Conservation (phyloP, 1,140 invertebrate species). For the Drosophila ananassae region DNA sequence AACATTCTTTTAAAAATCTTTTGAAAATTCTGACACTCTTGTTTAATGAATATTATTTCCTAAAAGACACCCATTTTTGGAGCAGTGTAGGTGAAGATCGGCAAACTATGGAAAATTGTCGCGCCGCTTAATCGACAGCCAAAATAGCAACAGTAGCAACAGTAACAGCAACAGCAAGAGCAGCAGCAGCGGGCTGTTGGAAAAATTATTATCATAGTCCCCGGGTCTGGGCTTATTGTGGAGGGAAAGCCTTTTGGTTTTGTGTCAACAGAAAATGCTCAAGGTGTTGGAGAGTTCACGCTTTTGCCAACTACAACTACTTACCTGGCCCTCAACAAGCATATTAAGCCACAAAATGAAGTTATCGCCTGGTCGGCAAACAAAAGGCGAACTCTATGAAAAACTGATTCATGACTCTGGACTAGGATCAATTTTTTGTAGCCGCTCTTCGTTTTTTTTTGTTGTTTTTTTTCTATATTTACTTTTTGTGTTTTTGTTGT, state of each 20-base stretch:
- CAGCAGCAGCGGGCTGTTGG: constrained; percentile 36
- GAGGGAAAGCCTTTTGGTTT: constrained; percentile 55
- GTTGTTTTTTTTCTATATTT: not conserved
- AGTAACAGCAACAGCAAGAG: constrained; percentile 19
- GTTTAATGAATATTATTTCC: no score
- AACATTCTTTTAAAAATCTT: not conserved
- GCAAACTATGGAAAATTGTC: constrained; percentile 76
- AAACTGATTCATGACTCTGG: constrained; percentile 77
- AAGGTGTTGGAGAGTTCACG: constrained; percentile 81
- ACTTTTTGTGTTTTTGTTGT: constrained; percentile 3
- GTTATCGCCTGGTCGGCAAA: constrained; percentile 67
- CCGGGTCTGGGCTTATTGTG: constrained; percentile 30
- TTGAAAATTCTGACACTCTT: no score
- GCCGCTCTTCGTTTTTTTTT: constrained; percentile 30
- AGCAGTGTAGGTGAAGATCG: constrained; percentile 9
- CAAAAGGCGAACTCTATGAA: constrained; percentile 72
- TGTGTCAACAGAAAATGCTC: constrained; percentile 75
- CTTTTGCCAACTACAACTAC: constrained; percentile 72
- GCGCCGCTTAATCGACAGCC: constrained; percentile 77
- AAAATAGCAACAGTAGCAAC: constrained; percentile 10
- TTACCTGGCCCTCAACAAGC: constrained; percentile 77
- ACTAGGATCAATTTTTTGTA: constrained; percentile 39
- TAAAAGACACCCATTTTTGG: not conserved
- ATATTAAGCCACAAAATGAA: constrained; percentile 82
- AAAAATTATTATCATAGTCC: constrained; percentile 78